Conservation (phyloP, 1,140 invertebrate genomes). For the Atta cephalotes region DNA sequence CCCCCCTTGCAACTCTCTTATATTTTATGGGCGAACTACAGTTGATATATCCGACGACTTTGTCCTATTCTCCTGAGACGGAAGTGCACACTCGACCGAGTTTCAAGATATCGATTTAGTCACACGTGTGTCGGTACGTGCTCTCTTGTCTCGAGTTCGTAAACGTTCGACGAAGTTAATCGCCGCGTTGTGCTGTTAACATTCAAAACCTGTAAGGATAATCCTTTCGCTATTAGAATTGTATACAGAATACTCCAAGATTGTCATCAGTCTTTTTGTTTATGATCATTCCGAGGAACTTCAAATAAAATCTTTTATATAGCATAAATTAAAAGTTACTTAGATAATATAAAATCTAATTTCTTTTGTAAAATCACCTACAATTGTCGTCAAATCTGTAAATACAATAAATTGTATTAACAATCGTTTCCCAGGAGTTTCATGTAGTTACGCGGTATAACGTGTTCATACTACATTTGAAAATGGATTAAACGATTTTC, state of each 20-base stretch:
- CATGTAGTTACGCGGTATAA: background rate
- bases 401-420: background rate
- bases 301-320: background rate
- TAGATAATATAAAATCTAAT: background rate
- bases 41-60: conserved; percentile 53
- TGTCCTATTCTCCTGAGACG: conserved; percentile 52
- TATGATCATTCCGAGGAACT: background rate
- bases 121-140: conserved; percentile 55
- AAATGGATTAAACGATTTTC: conserved; percentile 39
- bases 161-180: conserved; percentile 56
- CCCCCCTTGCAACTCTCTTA: background rate
- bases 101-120: conserved; percentile 63
- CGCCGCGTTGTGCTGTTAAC: conserved; percentile 13
- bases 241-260: background rate
- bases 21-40: conserved; percentile 29
- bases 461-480: conserved; percentile 15
- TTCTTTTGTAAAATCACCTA: background rate
- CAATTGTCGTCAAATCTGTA: background rate
- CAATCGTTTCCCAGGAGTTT: background rate
- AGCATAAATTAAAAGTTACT: background rate
- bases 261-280: background rate
- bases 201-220: conserved; percentile 40
- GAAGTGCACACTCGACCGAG: conserved; percentile 61
- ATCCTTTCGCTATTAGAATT: background rate
- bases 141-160: conserved; percentile 48